These are phyloP conservation scores for Tachycineta bicolor DNA, from an alignment of 2,113 vertebrate genomes.

Conservation along the genomic window DNA sequence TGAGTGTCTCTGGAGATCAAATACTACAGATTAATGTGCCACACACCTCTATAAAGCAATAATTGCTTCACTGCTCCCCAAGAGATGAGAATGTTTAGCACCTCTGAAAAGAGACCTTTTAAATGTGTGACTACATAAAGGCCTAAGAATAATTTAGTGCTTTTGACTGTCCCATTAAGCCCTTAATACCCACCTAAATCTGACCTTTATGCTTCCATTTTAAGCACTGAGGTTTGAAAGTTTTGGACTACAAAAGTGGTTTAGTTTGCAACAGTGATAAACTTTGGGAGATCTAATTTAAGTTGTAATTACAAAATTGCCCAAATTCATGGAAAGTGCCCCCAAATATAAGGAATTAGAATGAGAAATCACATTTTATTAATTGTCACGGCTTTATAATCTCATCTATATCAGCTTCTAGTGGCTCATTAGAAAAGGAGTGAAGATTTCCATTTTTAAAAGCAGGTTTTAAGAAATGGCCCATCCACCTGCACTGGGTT, in stretches of 20 bases:
- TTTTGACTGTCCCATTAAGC: background rate
- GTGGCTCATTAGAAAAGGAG: background rate
- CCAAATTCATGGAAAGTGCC: background rate
- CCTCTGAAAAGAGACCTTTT: background rate
- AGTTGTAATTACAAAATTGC: background rate
- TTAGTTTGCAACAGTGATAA: background rate
- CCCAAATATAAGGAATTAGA: background rate
- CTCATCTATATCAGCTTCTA: background rate
- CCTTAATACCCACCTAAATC: background rate
- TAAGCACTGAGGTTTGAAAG: background rate
- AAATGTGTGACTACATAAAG: background rate
- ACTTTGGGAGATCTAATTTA: background rate
- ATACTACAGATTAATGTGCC: background rate
- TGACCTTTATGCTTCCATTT: background rate
- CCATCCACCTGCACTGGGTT: background rate
- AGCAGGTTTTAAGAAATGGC: background rate
- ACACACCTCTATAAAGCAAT: background rate
- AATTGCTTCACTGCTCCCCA: background rate
- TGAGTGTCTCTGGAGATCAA: background rate
- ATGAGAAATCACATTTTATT: background rate
- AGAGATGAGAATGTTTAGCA: slow-evolving; percentile 5
- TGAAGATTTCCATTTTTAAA: background rate
- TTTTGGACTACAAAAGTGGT: background rate
- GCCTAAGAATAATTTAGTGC: background rate
- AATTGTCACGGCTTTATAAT: background rate